Conservation (phyloP, 1,140 invertebrate species). For the Bombus waltoni region DNA sequence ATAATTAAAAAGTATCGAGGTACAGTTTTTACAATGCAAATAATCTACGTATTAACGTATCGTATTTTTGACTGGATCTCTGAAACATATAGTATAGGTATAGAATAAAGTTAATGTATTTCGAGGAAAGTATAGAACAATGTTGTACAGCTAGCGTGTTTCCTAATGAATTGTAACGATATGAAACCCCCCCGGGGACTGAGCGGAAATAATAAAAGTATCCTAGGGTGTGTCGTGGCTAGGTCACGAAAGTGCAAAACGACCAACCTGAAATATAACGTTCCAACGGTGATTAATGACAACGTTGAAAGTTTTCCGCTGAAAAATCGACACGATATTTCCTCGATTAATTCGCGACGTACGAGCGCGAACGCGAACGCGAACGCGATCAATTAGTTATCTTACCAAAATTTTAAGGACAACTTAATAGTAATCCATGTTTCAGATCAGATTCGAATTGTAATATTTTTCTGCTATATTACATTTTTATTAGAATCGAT, state of each 20-base stretch:
- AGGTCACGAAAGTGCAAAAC: slow-evolving; percentile 62
- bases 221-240: slow-evolving; percentile 57
- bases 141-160: slow-evolving; percentile 60
- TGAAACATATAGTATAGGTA: neutral
- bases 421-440: neutral
- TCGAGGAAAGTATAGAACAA: slow-evolving; percentile 29
- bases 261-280: slow-evolving; percentile 30
- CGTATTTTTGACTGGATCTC: neutral
- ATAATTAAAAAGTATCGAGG: neutral
- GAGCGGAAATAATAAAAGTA: slow-evolving; percentile 66
- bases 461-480: neutral
- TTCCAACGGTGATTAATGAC: slow-evolving; percentile 51
- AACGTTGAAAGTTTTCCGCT: slow-evolving; percentile 20
- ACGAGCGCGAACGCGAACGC: too few relatives aligned
- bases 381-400: neutral
- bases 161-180: slow-evolving; percentile 73
- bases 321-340: slow-evolving; percentile 28
- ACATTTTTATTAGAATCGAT: neutral
- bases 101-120: slow-evolving; percentile 22
- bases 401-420: neutral
- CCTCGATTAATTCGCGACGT: neutral
- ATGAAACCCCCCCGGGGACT: slow-evolving; percentile 58
- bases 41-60: neutral
- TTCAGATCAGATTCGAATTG: neutral
- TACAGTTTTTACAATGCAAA: neutral